phyloP scores from a whole-genome alignment of 1,140 invertebrate genomes.

The Lithobius niger region DNA sequence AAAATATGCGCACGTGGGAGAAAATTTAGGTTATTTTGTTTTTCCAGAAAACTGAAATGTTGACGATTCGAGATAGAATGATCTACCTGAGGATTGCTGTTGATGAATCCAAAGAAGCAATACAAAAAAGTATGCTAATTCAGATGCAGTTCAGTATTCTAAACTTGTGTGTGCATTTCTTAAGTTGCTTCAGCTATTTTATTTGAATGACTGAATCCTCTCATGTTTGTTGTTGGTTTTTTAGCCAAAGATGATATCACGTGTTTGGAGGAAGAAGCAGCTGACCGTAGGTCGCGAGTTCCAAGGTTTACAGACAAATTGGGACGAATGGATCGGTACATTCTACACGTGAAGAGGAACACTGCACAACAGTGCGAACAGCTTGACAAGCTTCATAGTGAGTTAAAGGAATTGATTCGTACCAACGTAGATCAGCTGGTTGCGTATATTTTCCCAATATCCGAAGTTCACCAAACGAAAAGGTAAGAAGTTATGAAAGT shows the following conservation, averaged over 20 bases:
- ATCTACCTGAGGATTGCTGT: not conserved
- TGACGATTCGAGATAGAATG: not conserved
- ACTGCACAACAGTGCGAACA: conserved; percentile 30
- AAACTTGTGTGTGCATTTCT: too few relatives aligned
- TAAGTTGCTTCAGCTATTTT: not conserved
- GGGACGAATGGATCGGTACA: not conserved
- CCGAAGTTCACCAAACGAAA: conserved; percentile 37
- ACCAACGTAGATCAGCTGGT: conserved; percentile 50
- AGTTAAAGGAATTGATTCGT: conserved; percentile 46
- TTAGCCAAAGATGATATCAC: not conserved
- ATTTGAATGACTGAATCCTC: not conserved
- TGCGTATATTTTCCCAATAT: conserved; percentile 61
- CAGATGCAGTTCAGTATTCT: too few relatives aligned
- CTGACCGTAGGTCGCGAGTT: not conserved
- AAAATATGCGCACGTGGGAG: too few relatives aligned
- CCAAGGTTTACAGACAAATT: not conserved
- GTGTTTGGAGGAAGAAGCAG: not conserved
- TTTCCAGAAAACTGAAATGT: conserved; percentile 43
- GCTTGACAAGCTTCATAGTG: conserved; percentile 8
- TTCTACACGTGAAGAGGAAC: conserved; percentile 27
- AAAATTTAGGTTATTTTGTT: too few relatives aligned
- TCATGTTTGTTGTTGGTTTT: not conserved
- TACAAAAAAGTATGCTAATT: not conserved
- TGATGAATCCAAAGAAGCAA: not conserved
- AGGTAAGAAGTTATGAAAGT: not conserved